These are phyloP conservation scores for Momotus momota DNA, from an alignment of 2,797 vertebrate species.

Conservation along the genomic window DNA sequence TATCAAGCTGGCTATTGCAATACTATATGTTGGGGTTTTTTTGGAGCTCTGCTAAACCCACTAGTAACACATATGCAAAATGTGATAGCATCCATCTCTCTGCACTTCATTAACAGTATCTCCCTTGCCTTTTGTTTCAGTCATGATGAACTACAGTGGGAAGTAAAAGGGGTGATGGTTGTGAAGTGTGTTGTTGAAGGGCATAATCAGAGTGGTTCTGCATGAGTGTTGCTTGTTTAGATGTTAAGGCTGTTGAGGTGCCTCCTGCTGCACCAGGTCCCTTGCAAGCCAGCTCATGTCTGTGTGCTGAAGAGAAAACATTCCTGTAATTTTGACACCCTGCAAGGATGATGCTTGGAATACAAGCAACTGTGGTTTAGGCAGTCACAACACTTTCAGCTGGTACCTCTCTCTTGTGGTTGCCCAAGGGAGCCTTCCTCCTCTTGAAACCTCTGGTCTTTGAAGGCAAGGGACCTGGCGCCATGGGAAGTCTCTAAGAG, in stretches of 20 bases:
- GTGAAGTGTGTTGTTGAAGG: constrained; percentile 24
- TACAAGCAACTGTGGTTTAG: not conserved
- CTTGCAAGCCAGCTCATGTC: not conserved
- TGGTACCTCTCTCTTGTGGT: not conserved
- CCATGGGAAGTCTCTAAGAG: not conserved
- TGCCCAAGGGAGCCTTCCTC: not conserved
- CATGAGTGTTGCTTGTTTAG: constrained; percentile 34
- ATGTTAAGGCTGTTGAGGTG: not conserved
- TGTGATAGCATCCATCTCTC: not conserved
- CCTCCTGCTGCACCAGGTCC: not conserved
- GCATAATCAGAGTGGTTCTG: not conserved
- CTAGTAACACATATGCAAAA: not conserved
- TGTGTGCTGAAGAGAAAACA: not conserved
- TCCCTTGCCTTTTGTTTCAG: constrained; percentile 7
- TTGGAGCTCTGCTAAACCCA: not conserved
- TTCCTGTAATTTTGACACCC: constrained; percentile 1
- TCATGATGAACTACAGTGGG: not conserved
- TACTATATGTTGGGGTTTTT: not conserved
- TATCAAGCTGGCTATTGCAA: not conserved
- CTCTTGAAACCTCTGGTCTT: not conserved
- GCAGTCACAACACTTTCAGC: not conserved
- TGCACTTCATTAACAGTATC: not conserved
- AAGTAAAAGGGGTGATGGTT: constrained; percentile 43
- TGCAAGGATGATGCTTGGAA: not conserved
- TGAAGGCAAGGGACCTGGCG: not conserved